These are phyloP conservation scores for Rhagoletis zephyria DNA, from an alignment of 1,140 invertebrate species.

Conservation along the genomic window DNA sequence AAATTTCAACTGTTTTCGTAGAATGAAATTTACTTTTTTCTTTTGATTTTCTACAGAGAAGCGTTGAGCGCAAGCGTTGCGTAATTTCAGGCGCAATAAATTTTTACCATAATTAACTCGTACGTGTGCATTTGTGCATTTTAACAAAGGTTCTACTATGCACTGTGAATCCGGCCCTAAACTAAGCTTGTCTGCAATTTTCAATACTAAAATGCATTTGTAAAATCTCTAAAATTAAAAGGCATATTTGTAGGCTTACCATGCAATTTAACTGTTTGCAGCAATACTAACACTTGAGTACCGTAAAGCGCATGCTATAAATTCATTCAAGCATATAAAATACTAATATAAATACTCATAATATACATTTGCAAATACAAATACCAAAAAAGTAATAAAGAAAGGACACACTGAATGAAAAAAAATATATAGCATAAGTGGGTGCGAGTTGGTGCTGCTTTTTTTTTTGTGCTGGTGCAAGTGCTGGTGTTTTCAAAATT, in stretches of 20 bases:
- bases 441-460: constrained; percentile 49
- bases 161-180: no score
- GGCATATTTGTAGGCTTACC: constrained; percentile 3
- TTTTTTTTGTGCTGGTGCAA: constrained; percentile 49
- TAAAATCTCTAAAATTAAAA: neutral
- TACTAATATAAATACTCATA: neutral
- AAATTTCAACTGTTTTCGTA: no score
- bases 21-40: no score
- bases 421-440: constrained; percentile 42
- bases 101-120: no score
- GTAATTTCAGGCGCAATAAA: no score
- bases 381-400: constrained; percentile 15
- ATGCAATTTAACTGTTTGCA: neutral
- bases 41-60: no score
- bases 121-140: no score
- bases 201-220: no score
- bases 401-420: constrained; percentile 4
- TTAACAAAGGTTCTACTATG: no score
- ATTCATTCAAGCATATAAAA: neutral
- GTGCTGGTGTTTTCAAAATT: constrained; percentile 49
- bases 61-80: no score
- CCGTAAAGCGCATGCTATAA: neutral
- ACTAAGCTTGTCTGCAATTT: no score
- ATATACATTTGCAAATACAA: constrained; percentile 43
- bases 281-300: neutral